These are phyloP conservation scores for Hylyphantes graminicola DNA, from an alignment of 1,140 invertebrate genomes.

Conservation along the genomic window DNA sequence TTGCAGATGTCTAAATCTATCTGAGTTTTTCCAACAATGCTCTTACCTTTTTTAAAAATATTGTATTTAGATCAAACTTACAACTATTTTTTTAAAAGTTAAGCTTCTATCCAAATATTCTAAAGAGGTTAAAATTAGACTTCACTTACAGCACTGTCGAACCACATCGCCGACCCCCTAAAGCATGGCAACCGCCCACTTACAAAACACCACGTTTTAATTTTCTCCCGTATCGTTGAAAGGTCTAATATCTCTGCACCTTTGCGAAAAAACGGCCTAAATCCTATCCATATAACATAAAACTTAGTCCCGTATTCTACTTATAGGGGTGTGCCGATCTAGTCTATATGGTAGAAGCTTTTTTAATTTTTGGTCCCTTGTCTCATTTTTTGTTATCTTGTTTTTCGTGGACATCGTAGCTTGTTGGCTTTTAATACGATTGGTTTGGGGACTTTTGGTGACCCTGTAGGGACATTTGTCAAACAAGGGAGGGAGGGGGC, in stretches of 20 bases:
- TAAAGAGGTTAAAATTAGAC: too few relatives aligned
- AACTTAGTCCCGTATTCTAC: too few relatives aligned
- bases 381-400: constrained; percentile 25
- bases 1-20: too few relatives aligned
- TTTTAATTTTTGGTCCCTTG: constrained; percentile 53
- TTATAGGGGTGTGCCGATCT: too few relatives aligned
- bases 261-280: not conserved
- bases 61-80: too few relatives aligned
- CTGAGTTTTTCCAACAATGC: too few relatives aligned
- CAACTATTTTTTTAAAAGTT: too few relatives aligned
- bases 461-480: constrained; percentile 41
- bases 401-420: not conserved
- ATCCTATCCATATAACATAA: too few relatives aligned
- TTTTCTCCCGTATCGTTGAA: constrained; percentile 40
- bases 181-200: not conserved
- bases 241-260: constrained; percentile 51
- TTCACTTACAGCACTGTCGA: too few relatives aligned
- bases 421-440: constrained; percentile 50
- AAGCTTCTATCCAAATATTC: too few relatives aligned
- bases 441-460: constrained; percentile 29
- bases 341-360: not conserved
- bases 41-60: too few relatives aligned
- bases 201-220: constrained; percentile 37
- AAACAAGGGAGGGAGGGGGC: not conserved
- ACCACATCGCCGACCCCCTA: too few relatives aligned